Evolutionary conservation across 1,140 invertebrate genomes (phyloP), one percentile per base, ranked within the genome.

Genomic region (Tetragnatha versicolor): DNA sequence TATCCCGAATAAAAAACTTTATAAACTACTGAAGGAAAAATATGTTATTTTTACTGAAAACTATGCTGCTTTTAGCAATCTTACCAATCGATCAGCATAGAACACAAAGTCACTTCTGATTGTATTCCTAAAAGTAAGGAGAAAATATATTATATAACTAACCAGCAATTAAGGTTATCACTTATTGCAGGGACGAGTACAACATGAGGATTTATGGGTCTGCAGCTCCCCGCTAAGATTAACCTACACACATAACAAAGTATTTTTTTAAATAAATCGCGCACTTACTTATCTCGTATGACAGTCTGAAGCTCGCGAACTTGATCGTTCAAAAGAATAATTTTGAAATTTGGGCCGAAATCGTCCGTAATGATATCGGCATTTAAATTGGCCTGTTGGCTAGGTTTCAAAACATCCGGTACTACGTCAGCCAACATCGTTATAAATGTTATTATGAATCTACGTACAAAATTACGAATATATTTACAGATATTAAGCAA

Each of bases 31-130:
- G 17, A 42, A 42, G 14, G 25, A 47, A 60, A 66, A 39, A 45
- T 42, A 33, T 29, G 37, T 45, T 29, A 65, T n/a, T n/a, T n/a
- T n/a, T n/a, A n/a, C n/a, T n/a, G n/a, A n/a, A n/a, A n/a, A n/a
- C n/a, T n/a, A n/a, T n/a, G n/a, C n/a, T n/a, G n/a, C n/a, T 55
- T 60, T 25, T 63, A 12, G 77, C 60, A 51, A 61, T 83, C 86
- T 89, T 88, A 92, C 91, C 86, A 93, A 84, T 84, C 97, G 90
- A 87, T 99, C 97, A 9, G 97, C 97, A 87, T 96, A 98, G 86
- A 99, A 99, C 85, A 98, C 98, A 86, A 99, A 99, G 86, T 99
- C 97, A 88, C 93, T 96, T 82, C 96, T 89, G 10, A 91, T 89
- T 33, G 97, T 99, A 81, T 93, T 93, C 86, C 96, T 97, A 85